phyloP scores from a whole-genome alignment of 2,888 invertebrate species.

The Xestobium rufovillosum region DNA sequence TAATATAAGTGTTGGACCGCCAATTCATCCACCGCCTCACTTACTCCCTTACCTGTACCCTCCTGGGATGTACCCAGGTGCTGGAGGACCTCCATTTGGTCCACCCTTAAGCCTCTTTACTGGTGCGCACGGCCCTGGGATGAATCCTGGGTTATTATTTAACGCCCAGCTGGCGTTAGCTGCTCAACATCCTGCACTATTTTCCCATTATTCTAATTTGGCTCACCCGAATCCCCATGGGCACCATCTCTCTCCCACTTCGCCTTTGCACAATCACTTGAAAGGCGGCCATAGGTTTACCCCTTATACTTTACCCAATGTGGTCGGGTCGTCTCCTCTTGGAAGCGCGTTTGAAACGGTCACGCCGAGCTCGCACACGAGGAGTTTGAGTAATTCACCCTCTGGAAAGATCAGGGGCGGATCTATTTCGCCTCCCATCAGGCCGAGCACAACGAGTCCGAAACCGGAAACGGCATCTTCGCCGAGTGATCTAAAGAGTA shows the following conservation, averaged over 20 bases:
- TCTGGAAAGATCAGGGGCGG: constrained; percentile 45
- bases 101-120: constrained; percentile 57
- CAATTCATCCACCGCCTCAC: constrained; percentile 83
- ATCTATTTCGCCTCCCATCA: constrained; percentile 48
- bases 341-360: constrained; percentile 88
- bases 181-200: constrained; percentile 75
- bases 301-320: constrained; percentile 75
- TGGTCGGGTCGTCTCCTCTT: constrained; percentile 48
- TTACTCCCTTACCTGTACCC: constrained; percentile 89
- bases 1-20: constrained; percentile 90
- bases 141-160: constrained; percentile 78
- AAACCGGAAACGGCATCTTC: constrained; percentile 50
- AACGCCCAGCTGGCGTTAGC: constrained; percentile 84
- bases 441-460: constrained; percentile 51
- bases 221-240: constrained; percentile 54
- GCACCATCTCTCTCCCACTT: constrained; percentile 45
- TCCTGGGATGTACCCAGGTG: constrained; percentile 74
- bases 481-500: constrained; percentile 84
- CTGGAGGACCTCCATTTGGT: constrained; percentile 54
- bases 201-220: constrained; percentile 61
- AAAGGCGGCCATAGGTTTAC: constrained; percentile 76
- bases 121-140: constrained; percentile 58
- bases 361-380: constrained; percentile 64
- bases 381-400: constrained; percentile 57
- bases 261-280: constrained; percentile 60